phyloP scores from a whole-genome alignment of 2,888 invertebrate species.

The Pachycephus smyrnensis region DNA sequence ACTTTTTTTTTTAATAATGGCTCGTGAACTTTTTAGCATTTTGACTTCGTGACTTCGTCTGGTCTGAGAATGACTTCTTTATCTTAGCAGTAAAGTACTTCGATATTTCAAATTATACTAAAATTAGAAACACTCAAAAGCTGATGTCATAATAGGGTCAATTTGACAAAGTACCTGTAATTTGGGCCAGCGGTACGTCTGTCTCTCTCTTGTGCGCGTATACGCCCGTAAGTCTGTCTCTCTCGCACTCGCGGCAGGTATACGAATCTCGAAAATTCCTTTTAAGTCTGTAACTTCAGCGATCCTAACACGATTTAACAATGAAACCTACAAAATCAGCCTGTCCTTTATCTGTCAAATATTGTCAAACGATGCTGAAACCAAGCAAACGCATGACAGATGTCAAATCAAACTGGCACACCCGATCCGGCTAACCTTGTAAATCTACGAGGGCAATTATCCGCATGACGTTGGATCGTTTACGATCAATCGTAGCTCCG shows the following conservation, averaged over 20 bases:
- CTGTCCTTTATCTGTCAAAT: background rate
- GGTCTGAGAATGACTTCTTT: background rate
- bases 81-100: background rate
- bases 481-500: background rate
- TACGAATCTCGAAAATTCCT: background rate
- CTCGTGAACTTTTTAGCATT: background rate
- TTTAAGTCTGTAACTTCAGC: background rate
- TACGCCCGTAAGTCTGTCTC: background rate
- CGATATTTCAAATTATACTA: background rate
- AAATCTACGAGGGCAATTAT: background rate
- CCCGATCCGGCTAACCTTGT: background rate
- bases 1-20: background rate
- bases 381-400: background rate
- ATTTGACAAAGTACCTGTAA: background rate
- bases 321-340: background rate
- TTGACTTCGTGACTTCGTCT: background rate
- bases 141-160: background rate
- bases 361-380: background rate
- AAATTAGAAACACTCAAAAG: background rate
- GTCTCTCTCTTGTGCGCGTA: background rate
- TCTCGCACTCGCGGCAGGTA: background rate
- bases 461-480: background rate
- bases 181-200: background rate
- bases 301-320: background rate
- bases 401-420: background rate